A percentile compares a stretch with the other conserved stretches of the same genome.
Evolutionary conservation across 2,113 vertebrate species (phyloP).

Genomic region (Petrocephalus microphthalmus): DNA sequence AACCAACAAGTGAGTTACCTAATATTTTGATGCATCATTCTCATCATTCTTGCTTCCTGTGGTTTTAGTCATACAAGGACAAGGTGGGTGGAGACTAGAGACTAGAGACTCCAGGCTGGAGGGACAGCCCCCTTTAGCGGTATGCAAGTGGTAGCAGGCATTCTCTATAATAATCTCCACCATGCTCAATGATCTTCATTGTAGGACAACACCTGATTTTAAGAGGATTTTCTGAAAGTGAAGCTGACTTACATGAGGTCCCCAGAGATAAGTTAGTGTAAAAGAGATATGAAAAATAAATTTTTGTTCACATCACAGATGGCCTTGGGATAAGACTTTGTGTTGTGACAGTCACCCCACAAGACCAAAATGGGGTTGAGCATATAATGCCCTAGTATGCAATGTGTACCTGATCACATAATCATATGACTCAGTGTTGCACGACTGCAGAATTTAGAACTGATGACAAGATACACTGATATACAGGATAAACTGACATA

Average conservation of each 20-base stretch:
- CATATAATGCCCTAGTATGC: neutral
- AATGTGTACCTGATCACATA: neutral
- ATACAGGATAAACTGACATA: neutral
- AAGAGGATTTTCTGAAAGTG: neutral
- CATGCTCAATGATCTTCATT: neutral
- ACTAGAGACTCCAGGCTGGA: neutral
- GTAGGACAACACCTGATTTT: neutral
- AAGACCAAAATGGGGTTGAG: neutral
- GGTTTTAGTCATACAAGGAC: neutral
- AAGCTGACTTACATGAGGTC: neutral
- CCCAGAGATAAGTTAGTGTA: neutral
- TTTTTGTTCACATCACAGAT: neutral
- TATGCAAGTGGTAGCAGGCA: neutral
- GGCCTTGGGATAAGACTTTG: neutral
- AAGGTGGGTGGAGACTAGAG: neutral
- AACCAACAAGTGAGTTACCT: neutral
- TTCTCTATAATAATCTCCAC: neutral
- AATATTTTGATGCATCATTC: neutral
- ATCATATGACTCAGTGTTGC: neutral
- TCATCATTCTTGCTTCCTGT: neutral
- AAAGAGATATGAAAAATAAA: neutral
- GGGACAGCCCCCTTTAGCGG: neutral
- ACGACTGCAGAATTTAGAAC: neutral
- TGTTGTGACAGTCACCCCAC: neutral
- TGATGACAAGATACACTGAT: neutral